These are phyloP conservation scores for Chouioia cunea DNA, from an alignment of 2,888 invertebrate species.

Conservation along the genomic window DNA sequence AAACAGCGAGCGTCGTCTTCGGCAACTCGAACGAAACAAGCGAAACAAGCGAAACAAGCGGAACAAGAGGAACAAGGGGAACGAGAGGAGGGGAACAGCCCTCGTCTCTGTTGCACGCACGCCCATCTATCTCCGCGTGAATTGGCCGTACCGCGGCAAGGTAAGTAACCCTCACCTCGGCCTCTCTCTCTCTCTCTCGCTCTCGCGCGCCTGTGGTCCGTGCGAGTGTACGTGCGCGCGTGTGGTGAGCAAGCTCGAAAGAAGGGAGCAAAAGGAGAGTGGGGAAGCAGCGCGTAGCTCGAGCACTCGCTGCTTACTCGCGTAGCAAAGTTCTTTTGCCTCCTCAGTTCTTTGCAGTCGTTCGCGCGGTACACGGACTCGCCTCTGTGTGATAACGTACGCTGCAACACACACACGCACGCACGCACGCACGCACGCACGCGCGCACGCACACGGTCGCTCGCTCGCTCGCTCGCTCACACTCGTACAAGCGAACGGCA, in stretches of 20 bases:
- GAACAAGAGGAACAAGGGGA: not conserved
- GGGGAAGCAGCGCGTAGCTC: not conserved
- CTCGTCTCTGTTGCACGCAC: not conserved
- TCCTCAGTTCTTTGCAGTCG: too few relatives aligned
- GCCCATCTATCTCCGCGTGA: conserved; percentile 7
- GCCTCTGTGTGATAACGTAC: too few relatives aligned
- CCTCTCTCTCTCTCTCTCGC: not conserved
- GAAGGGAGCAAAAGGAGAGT: not conserved
- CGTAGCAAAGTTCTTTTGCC: too few relatives aligned
- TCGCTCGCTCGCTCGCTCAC: too few relatives aligned
- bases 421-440: too few relatives aligned
- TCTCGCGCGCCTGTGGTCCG: conserved; percentile 21
- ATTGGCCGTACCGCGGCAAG: too few relatives aligned
- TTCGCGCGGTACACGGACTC: too few relatives aligned
- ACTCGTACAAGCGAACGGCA: too few relatives aligned
- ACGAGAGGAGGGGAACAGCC: not conserved
- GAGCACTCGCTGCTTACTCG: too few relatives aligned
- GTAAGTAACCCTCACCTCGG: not conserved
- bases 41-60: not conserved
- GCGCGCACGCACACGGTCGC: too few relatives aligned
- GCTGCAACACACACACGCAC: too few relatives aligned
- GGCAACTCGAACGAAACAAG: conserved; percentile 11
- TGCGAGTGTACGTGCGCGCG: not conserved
- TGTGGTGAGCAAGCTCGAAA: not conserved
- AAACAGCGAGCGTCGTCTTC: too few relatives aligned